Evolutionary conservation across 2,888 invertebrate genomes (phyloP).

Genomic region (Hyles lineata): DNA sequence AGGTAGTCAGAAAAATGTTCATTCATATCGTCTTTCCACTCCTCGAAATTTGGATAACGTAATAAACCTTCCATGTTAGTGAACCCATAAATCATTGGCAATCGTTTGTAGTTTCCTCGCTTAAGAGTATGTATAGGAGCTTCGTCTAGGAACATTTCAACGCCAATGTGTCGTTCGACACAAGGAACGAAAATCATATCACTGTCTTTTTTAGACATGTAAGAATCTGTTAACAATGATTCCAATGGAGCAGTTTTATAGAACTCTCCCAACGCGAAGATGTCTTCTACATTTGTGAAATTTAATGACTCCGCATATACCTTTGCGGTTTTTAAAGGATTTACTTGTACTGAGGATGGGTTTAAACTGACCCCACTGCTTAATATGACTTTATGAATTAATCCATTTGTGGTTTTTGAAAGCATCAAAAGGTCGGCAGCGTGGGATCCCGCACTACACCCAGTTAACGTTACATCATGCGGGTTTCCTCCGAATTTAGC

Average conservation of each 20-base stretch:
- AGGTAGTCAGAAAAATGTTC: slow-evolving; percentile 49
- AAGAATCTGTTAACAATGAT: slow-evolving; percentile 39
- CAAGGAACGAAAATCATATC: slow-evolving; percentile 47
- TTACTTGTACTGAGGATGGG: slow-evolving; percentile 52
- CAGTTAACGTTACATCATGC: slow-evolving; percentile 62
- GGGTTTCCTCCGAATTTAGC: slow-evolving; percentile 66
- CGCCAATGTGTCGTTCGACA: slow-evolving; percentile 39
- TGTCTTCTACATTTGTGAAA: slow-evolving; percentile 52
- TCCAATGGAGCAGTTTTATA: slow-evolving; percentile 55
- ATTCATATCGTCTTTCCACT: slow-evolving; percentile 49
- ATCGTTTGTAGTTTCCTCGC: slow-evolving; percentile 50
- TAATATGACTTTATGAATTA: slow-evolving; percentile 62
- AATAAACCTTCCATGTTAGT: slow-evolving; percentile 54
- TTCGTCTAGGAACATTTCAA: slow-evolving; percentile 54
- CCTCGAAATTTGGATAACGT: slow-evolving; percentile 39
- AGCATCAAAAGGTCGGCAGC: slow-evolving; percentile 61
- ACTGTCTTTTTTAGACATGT: slow-evolving; percentile 34
- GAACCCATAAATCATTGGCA: slow-evolving; percentile 60
- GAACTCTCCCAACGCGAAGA: slow-evolving; percentile 58
- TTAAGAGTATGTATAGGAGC: slow-evolving; percentile 55
- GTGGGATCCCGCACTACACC: slow-evolving; percentile 63
- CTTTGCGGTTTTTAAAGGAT: slow-evolving; percentile 60
- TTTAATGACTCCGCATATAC: slow-evolving; percentile 52
- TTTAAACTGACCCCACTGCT: slow-evolving; percentile 58
- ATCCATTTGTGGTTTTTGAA: slow-evolving; percentile 55